Evolutionary conservation across 1,140 invertebrate genomes (phyloP).

Genomic region (Cotesia glomerata): DNA sequence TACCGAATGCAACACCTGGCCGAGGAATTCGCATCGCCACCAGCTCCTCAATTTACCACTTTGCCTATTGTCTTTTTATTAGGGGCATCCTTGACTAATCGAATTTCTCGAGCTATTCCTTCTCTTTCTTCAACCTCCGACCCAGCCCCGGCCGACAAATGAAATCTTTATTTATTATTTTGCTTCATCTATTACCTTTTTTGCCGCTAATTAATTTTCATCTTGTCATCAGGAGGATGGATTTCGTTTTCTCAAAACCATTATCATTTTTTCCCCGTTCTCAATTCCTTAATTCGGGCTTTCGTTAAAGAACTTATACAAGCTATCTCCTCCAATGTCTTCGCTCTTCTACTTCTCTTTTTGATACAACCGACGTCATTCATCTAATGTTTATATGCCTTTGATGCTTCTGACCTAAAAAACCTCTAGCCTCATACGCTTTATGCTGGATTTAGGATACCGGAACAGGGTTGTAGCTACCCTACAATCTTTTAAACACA

Average conservation of each 20-base stretch:
- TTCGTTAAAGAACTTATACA: too few relatives aligned
- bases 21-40: conserved; percentile 1
- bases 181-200: neutral
- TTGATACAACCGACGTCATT: conserved; percentile 19
- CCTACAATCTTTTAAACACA: too few relatives aligned
- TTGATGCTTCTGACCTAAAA: conserved; percentile 27
- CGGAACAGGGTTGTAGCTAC: neutral
- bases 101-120: too few relatives aligned
- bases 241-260: conserved; percentile 4
- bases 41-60: neutral
- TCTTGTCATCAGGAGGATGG: conserved; percentile 19
- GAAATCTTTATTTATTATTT: conserved; percentile 1
- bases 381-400: conserved; percentile 18
- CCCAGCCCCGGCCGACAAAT: neutral
- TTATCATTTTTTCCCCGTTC: neutral
- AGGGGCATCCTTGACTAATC: neutral
- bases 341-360: neutral
- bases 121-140: too few relatives aligned
- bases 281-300: neutral
- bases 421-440: neutral
- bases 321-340: too few relatives aligned
- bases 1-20: conserved; percentile 51
- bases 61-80: neutral
- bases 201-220: conserved; percentile 11
- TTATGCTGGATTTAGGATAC: conserved; percentile 7